Base-by-base conservation (phyloP, 2,113 vertebrate genomes). In the Ranitomeya imitator region DNA sequence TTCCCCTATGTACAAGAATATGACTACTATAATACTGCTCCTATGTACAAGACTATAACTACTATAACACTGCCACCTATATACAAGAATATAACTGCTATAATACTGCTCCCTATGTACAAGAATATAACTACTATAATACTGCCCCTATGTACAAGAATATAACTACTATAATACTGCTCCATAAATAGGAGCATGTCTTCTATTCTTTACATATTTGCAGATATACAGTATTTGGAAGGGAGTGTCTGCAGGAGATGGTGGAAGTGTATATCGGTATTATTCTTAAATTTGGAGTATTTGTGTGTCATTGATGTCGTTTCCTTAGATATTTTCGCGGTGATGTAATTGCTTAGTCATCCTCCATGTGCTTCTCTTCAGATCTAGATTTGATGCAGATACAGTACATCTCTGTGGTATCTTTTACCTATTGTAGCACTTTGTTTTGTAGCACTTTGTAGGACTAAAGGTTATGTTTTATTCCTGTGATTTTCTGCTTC, bases 61-160 rank as follows among this genome's bases (percentile, higher is more conserved):
- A 65, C 63, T 65, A 65, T 21, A n/a, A 65, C n/a, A 65, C 63
- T 65, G 63, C 63, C 63, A 3, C 63, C 63, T 21, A 65, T 65
- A 7, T 65, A 65, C 63, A 65, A 65, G 63, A n/a, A 65, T 65
- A 65, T 65, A 65, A 69, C 65, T 26, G 23, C 65, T 69, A 69
- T 69, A 69, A 26, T 69, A 69, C 65, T 69, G 23, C 65, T 13
- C 69, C 60, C 7, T 65, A 65, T 65, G 21, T 65, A 65, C 63
- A 65, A 65, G 63, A 65, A 65, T 65, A 65, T 65, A 65, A n/a
- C 63, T 65, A 65, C 63, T 65, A 65, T 65, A 65, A 65, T 65
- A 65, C 63, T n/a, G 19, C 63, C 10, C 63, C 18, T 7, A n/a
- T 65, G 21, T 65, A 26, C 23, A 23, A 69, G 65, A 69, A 69